Conservation (phyloP, 2,888 invertebrate genomes). For the Timandra comae region DNA sequence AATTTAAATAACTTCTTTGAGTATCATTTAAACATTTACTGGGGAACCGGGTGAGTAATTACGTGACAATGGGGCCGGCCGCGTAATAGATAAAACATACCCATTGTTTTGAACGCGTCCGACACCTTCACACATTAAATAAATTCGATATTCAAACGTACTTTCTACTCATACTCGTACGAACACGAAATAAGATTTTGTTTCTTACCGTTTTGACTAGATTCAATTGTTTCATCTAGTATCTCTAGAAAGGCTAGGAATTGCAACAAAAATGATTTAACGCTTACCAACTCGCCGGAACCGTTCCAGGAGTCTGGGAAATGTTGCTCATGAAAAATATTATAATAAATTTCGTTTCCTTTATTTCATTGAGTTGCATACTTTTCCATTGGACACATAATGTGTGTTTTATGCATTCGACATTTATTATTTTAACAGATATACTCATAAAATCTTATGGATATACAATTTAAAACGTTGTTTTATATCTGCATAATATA, state of each 20-base stretch:
- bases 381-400: slow-evolving; percentile 9
- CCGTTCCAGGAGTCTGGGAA: slow-evolving; percentile 23
- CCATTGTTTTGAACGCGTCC: no score
- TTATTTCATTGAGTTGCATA: slow-evolving; percentile 27
- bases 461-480: no score
- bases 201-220: no score
- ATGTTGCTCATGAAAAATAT: slow-evolving; percentile 29
- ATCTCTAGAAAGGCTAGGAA: slow-evolving; percentile 21
- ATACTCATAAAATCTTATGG: no score
- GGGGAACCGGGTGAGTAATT: slow-evolving; percentile 33
- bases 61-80: slow-evolving; percentile 31
- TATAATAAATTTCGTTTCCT: slow-evolving; percentile 29
- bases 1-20: slow-evolving; percentile 57
- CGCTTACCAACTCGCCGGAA: slow-evolving; percentile 22
- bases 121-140: no score
- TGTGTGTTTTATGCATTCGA: background rate
- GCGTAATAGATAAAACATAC: slow-evolving; percentile 13
- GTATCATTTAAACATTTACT: slow-evolving; percentile 22
- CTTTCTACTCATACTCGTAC: no score
- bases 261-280: slow-evolving; percentile 30
- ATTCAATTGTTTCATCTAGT: no score
- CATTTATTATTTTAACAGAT: background rate
- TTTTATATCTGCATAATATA: no score
- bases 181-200: no score
- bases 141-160: no score